Conservation (phyloP, 2,113 vertebrate genomes). For the Lasiurus cinereus region DNA sequence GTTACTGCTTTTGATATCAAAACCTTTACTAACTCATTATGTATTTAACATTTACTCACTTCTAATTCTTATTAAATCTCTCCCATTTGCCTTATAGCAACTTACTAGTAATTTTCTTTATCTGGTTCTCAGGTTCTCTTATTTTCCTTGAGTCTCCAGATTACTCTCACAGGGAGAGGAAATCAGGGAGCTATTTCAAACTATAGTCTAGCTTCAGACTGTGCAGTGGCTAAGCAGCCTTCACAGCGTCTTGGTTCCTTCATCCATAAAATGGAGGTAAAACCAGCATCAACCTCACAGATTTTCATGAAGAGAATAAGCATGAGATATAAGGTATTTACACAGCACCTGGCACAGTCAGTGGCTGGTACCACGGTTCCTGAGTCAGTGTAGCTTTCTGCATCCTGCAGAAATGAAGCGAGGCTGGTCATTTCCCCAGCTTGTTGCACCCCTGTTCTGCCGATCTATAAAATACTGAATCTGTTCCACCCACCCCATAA, state of each 20-base stretch:
- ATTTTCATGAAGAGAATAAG: neutral
- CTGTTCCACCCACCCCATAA: neutral
- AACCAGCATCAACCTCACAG: neutral
- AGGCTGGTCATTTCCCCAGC: neutral
- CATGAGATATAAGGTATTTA: neutral
- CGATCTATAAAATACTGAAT: neutral
- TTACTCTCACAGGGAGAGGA: neutral
- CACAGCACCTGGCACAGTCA: accelerated
- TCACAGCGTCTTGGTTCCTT: neutral
- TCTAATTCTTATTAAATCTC: neutral
- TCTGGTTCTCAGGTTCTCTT: neutral
- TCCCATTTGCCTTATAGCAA: neutral
- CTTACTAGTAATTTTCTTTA: constrained; percentile 44
- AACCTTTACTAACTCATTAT: neutral
- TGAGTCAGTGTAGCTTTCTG: neutral
- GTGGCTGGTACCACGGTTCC: neutral
- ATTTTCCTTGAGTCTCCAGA: neutral
- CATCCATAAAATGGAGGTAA: neutral
- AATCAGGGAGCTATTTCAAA: neutral
- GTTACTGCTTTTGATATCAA: neutral
- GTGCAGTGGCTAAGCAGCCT: neutral
- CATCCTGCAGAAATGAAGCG: neutral
- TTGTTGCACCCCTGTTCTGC: neutral
- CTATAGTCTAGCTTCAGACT: neutral
- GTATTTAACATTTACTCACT: neutral